Percentiles rank a stretch among this genome's conserved stretches.
These are phyloP conservation scores for Cotesia typhae DNA, from an alignment of 1,140 invertebrate species.

Conservation along the genomic window DNA sequence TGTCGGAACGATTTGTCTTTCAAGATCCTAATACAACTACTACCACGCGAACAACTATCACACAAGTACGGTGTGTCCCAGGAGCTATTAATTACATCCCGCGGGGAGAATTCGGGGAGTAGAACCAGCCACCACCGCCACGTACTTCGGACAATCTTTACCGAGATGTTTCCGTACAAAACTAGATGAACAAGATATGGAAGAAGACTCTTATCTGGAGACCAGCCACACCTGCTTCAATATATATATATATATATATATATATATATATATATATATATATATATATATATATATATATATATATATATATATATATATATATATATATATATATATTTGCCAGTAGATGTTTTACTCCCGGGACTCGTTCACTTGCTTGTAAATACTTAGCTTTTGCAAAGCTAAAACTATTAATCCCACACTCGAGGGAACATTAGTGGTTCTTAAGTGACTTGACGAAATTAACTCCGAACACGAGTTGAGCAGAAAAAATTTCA, in stretches of 20 bases:
- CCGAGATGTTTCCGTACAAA: slow-evolving; percentile 12
- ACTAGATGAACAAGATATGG: slow-evolving; percentile 11
- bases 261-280: background rate
- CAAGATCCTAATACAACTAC: background rate
- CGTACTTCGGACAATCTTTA: slow-evolving; percentile 31
- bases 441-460: slow-evolving; percentile 19
- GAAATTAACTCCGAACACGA: slow-evolving; percentile 21
- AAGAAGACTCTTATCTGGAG: background rate
- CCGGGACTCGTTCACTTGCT: slow-evolving; percentile 21
- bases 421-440: slow-evolving; percentile 15
- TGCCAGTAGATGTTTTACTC: slow-evolving; percentile 17
- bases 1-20: slow-evolving; percentile 33
- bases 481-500: background rate
- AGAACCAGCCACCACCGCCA: slow-evolving; percentile 16
- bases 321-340: background rate
- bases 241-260: background rate
- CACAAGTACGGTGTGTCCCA: slow-evolving; percentile 1
- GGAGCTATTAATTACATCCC: slow-evolving; percentile 36
- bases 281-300: background rate
- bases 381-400: slow-evolving; percentile 31
- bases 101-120: slow-evolving; percentile 22
- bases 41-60: background rate
- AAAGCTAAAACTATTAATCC: slow-evolving; percentile 27
- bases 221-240: background rate
- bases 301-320: slow-evolving; percentile 8